These are phyloP conservation scores for Fundulus diaphanus DNA, from an alignment of 2,797 vertebrate species.

Conservation along the genomic window DNA sequence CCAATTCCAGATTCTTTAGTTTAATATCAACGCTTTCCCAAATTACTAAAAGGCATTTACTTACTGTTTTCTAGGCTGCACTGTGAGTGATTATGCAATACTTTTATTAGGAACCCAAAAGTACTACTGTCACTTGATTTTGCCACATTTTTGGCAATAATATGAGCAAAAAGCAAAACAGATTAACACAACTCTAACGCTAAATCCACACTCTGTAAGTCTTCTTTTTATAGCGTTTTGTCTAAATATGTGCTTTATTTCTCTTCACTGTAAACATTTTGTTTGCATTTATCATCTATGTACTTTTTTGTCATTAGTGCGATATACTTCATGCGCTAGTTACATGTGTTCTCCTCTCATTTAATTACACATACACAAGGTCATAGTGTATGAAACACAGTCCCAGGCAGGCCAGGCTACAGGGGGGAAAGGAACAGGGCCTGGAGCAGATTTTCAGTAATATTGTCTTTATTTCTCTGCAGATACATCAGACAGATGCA, in stretches of 20 bases:
- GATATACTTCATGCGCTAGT: conserved; percentile 36
- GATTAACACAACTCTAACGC: not conserved
- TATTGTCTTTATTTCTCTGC: conserved; percentile 82
- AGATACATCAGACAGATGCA: conserved; percentile 85
- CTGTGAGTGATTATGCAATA: not conserved
- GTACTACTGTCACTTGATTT: not conserved
- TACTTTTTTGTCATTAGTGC: conserved; percentile 41
- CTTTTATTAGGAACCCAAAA: not conserved
- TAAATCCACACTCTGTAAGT: conserved; percentile 18
- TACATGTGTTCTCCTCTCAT: conserved; percentile 31
- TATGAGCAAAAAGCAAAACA: not conserved
- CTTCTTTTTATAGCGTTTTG: conserved; percentile 25
- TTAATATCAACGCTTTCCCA: not conserved
- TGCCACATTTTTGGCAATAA: not conserved
- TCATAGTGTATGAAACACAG: conserved; percentile 36
- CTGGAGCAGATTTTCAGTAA: conserved; percentile 66
- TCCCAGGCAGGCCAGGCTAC: conserved; percentile 47
- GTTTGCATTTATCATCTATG: conserved; percentile 42
- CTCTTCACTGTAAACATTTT: conserved; percentile 22
- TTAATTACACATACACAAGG: conserved; percentile 6
- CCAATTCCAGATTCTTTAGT: not conserved
- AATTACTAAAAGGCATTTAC: not conserved
- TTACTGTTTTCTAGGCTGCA: not conserved
- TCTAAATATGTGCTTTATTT: conserved; percentile 25
- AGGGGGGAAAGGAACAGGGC: conserved; percentile 36